Evolutionary conservation across 2,888 invertebrate genomes (phyloP).

Genomic region (Megamerina dolium): DNA sequence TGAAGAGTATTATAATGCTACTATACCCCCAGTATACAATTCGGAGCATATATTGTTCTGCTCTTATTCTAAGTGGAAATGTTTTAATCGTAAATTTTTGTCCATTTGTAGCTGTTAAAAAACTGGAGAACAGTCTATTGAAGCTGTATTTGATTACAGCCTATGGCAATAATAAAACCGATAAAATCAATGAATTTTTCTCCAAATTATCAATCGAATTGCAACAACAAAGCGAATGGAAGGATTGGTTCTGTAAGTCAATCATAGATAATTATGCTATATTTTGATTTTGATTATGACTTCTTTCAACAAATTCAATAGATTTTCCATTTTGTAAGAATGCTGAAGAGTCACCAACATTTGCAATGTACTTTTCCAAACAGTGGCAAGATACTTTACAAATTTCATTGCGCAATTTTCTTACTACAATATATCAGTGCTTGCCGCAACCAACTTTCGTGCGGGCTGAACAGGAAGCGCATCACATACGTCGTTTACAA

Average conservation of each 20-base stretch:
- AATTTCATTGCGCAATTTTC: slow-evolving; percentile 84
- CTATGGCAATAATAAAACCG: slow-evolving; percentile 70
- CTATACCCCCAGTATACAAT: too few relatives aligned
- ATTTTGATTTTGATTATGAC: too few relatives aligned
- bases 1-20: background rate
- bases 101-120: slow-evolving; percentile 59
- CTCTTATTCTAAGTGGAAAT: background rate
- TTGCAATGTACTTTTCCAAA: slow-evolving; percentile 81
- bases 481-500: slow-evolving; percentile 70
- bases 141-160: slow-evolving; percentile 89
- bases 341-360: slow-evolving; percentile 84
- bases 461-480: slow-evolving; percentile 79
- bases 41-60: too few relatives aligned
- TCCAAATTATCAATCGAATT: slow-evolving; percentile 79
- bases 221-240: slow-evolving; percentile 88
- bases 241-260: slow-evolving; percentile 92
- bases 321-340: slow-evolving; percentile 87
- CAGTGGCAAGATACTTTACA: slow-evolving; percentile 94
- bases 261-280: background rate
- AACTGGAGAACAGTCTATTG: slow-evolving; percentile 77
- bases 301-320: too few relatives aligned
- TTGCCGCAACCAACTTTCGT: slow-evolving; percentile 82
- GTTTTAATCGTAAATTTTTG: background rate
- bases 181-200: slow-evolving; percentile 86
- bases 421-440: slow-evolving; percentile 81